These are phyloP conservation scores for Sinonovacula constricta DNA, from an alignment of 1,140 invertebrate genomes.

Conservation along the genomic window DNA sequence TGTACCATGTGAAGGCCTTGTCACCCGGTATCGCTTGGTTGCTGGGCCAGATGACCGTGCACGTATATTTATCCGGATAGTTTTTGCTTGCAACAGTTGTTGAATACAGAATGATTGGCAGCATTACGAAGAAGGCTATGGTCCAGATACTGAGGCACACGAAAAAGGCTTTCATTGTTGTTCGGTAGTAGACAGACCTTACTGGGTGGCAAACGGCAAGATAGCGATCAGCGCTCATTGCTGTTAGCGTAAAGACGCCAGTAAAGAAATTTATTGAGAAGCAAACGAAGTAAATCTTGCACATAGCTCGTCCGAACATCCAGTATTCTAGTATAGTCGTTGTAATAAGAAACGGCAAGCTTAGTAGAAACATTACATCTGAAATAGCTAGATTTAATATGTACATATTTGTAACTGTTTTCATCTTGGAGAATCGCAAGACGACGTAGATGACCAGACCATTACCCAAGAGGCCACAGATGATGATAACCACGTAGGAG, in stretches of 20 bases:
- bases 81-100: constrained; percentile 77
- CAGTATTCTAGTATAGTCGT: constrained; percentile 91
- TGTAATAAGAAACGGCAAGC: constrained; percentile 93
- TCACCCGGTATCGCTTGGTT: constrained; percentile 70
- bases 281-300: constrained; percentile 90
- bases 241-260: constrained; percentile 93
- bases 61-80: constrained; percentile 60
- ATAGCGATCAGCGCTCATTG: constrained; percentile 98
- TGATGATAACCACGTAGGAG: constrained; percentile 85
- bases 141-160: constrained; percentile 79
- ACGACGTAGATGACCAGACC: constrained; percentile 97
- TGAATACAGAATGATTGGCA: constrained; percentile 94
- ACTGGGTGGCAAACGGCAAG: constrained; percentile 98
- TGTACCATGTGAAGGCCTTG: constrained; percentile 83
- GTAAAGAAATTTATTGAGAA: constrained; percentile 98
- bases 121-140: constrained; percentile 82
- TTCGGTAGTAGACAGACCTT: constrained; percentile 85
- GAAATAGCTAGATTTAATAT: constrained; percentile 97
- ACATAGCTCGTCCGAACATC: constrained; percentile 94
- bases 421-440: constrained; percentile 92
- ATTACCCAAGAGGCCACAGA: constrained; percentile 94
- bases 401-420: constrained; percentile 98
- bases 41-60: constrained; percentile 72
- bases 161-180: constrained; percentile 73
- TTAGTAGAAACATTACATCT: constrained; percentile 95